Evolutionary conservation across 2,113 vertebrate genomes (phyloP).

Genomic region (Mormoops blainvillei): DNA sequence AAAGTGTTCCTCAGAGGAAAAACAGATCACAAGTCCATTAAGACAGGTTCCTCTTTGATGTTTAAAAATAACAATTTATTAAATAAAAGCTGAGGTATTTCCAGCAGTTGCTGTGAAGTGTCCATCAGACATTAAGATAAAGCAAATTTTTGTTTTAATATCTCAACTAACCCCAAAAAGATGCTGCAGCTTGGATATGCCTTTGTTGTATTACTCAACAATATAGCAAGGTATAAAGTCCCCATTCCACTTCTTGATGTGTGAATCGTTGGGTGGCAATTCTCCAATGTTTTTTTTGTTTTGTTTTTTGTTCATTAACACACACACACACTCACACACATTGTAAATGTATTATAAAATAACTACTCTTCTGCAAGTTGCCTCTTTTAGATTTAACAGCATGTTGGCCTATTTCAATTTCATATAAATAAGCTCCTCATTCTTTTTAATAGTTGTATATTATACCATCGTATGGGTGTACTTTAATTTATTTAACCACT

Average conservation of each 20-base stretch:
- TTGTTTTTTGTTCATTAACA: background rate
- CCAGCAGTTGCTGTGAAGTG: background rate
- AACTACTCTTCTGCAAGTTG: background rate
- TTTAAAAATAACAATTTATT: background rate
- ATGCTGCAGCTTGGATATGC: background rate
- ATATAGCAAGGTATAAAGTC: background rate
- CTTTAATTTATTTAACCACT: background rate
- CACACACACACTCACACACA: background rate
- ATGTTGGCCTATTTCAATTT: background rate
- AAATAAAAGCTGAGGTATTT: conserved; percentile 29
- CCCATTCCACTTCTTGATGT: background rate
- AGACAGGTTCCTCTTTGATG: background rate
- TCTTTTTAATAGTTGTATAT: background rate
- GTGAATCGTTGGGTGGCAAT: background rate
- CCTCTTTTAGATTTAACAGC: background rate
- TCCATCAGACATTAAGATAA: background rate
- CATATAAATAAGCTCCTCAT: background rate
- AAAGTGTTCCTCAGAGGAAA: background rate
- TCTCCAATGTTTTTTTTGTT: background rate
- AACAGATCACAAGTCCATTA: background rate
- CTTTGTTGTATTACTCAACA: background rate
- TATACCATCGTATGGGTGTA: background rate
- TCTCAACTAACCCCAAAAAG: background rate
- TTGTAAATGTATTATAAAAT: background rate
- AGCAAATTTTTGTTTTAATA: background rate